These are phyloP conservation scores for Gracilinanus agilis DNA, from an alignment of 2,113 vertebrate species.

Conservation along the genomic window DNA sequence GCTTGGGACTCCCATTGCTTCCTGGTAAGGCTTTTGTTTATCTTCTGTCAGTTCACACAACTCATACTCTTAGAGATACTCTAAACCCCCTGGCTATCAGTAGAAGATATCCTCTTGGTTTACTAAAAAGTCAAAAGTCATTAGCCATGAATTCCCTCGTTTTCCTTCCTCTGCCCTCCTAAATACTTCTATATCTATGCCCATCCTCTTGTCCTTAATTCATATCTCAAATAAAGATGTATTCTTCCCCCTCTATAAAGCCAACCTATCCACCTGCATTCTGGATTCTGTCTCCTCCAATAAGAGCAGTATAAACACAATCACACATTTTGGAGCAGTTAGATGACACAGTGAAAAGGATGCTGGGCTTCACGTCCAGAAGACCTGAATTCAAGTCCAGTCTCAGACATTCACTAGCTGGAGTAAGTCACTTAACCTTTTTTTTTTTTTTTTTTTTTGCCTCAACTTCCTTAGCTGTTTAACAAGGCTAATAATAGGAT, in stretches of 20 bases:
- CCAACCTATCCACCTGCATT: neutral
- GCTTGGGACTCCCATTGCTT: neutral
- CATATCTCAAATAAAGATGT: conserved; percentile 9
- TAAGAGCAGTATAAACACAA: neutral
- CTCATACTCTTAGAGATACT: conserved; percentile 22
- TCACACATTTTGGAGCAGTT: neutral
- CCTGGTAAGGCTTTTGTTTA: conserved; percentile 1
- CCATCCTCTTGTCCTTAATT: conserved; percentile 13
- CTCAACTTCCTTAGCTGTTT: neutral
- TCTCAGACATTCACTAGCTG: neutral
- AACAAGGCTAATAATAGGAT: neutral
- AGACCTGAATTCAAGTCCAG: neutral
- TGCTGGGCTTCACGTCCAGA: neutral
- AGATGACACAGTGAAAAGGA: neutral
- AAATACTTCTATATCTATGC: neutral
- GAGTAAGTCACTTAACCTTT: neutral
- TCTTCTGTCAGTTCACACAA: neutral
- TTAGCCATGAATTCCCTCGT: neutral
- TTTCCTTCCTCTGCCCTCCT: conserved; percentile 8
- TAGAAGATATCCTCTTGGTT: conserved; percentile 32
- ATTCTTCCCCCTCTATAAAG: conserved; percentile 2
- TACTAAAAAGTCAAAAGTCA: neutral
- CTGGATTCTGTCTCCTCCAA: neutral
- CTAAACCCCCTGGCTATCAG: neutral
- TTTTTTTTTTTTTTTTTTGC: too few species aligned